Percentiles rank a stretch among this genome's conserved stretches.
Conservation (phyloP, 2,113 vertebrate genomes). For the Cnemophilus loriae region DNA sequence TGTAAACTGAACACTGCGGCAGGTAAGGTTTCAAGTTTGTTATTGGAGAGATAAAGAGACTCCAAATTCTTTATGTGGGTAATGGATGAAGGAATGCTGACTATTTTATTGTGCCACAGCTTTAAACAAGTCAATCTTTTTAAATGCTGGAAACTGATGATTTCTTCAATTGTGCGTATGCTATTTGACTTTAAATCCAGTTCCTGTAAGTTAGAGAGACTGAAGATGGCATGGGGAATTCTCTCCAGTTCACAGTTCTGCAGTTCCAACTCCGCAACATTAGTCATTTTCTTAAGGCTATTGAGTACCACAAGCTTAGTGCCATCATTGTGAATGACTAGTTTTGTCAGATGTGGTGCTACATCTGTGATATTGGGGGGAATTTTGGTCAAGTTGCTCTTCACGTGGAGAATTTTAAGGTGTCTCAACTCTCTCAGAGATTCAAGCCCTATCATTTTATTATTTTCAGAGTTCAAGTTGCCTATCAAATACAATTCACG, state of each 20-base stretch:
- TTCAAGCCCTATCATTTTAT: conserved; percentile 98
- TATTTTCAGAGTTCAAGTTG: conserved; percentile 97
- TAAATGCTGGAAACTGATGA: conserved; percentile 98
- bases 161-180: conserved; percentile 96
- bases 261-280: conserved; percentile 90
- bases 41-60: conserved; percentile 93
- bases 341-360: conserved; percentile 89
- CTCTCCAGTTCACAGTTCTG: conserved; percentile 97
- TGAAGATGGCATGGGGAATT: conserved; percentile 97
- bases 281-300: conserved; percentile 98
- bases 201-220: conserved; percentile 94
- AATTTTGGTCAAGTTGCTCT: conserved; percentile 98
- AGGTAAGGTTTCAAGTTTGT: conserved; percentile 93
- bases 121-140: conserved; percentile 96
- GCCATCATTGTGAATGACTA: conserved; percentile 96
- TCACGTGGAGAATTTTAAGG: conserved; percentile 91
- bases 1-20: conserved; percentile 88
- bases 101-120: conserved; percentile 98
- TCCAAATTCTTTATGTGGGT: conserved; percentile 94
- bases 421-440: conserved; percentile 93
- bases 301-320: conserved; percentile 96
- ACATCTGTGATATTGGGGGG: conserved; percentile 97
- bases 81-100: conserved; percentile 91
- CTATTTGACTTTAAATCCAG: conserved; percentile 96
- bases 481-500: conserved; percentile 92